Evolutionary conservation across 2,113 vertebrate species (phyloP), one percentile per base, ranked within the genome.

Genomic region (Oplegnathus fasciatus): DNA sequence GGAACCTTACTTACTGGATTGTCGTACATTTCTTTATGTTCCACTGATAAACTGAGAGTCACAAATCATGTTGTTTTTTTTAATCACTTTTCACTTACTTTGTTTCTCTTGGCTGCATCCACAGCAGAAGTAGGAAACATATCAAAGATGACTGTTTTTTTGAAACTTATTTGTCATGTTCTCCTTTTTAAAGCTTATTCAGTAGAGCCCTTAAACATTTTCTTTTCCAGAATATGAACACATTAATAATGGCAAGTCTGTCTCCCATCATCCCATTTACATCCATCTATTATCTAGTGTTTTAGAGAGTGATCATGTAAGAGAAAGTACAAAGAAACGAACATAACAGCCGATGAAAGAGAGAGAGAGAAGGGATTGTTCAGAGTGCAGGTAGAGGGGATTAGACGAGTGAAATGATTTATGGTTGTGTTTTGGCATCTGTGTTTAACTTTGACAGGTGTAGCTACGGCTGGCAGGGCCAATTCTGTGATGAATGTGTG

Each of bases 391-490:
- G 48, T 26, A 11, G 26, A 71, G 2, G n/a, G 42, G n/a, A 72
- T 66, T 46, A 22, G 26, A 52, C 15, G 18, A 69, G 3, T 3
- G 30, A 28, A 67, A 54, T 58, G 30, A 79, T 50, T 52, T 9
- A 67, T 32, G 30, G 6, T 46, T 11, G 0, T 61, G 32, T 67
- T 44, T 70, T 52, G 24, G 11, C 13, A 1, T 69, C 42, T 73
- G 34, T 78, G 26, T 28, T 54, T 83, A 15, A 40, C 62, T 48
- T 17, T 54, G 65, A 85, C 95, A 99, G 98, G 94, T 99, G 98
- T 91, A 96, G 95, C 91, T 99, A 98, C 7, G 98, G 98, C 92
- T 99, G 98, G 98, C 94, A 97, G 94, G 98, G 98, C 14, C 95
- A 96, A 17, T 97, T 97, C 95, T 99, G 98, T 71, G 97, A 98